Evolutionary conservation across 2,113 vertebrate species (phyloP), one percentile per base, ranked within the genome.

Genomic region (Bubo scandiacus): DNA sequence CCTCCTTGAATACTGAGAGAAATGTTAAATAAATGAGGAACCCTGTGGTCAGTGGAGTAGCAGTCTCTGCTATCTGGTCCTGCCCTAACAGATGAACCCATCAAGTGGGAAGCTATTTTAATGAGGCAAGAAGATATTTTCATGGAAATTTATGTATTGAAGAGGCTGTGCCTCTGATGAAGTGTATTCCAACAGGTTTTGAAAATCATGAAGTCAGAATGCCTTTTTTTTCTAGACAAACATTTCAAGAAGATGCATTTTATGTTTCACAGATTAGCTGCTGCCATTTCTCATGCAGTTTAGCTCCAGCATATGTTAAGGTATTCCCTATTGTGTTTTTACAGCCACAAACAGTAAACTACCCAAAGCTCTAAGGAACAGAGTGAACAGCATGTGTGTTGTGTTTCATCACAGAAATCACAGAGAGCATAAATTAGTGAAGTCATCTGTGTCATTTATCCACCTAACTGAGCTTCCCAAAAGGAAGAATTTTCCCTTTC

Each of bases 301-400:
- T 82, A 81, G 81, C 94, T 96, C 74, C 94, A 90, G 92, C 97
- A 97, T 97, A 97, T 97, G 97, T 85, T 97, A 67, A 98, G 97
- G 86, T 96, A 98, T 97, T 98, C 98, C 98, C 97, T 84, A 63
- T 55, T 36, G 92, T 77, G 88, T 75, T 93, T 97, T 98, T 95
- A 96, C 96, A 96, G 32, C 74, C 94, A 94, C 90, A 96, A 97
- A 98, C 92, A 96, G 86, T 90, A 94, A 98, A 97, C 94, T 96
- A 81, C 93, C 96, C 94, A 97, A 97, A 97, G 94, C 97, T 97
- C 98, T 15, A 38, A 96, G 94, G 97, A 95, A 84, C 66, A 80
- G 54, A 96, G 96, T 36, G 80, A 98, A 49, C 96, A 97, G 97
- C 96, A 85, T 97, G 89, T 63, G 94, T 89, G 91, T 67, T 74